phyloP scores from a whole-genome alignment of 2,888 invertebrate species.

The Xylocampa areola region DNA sequence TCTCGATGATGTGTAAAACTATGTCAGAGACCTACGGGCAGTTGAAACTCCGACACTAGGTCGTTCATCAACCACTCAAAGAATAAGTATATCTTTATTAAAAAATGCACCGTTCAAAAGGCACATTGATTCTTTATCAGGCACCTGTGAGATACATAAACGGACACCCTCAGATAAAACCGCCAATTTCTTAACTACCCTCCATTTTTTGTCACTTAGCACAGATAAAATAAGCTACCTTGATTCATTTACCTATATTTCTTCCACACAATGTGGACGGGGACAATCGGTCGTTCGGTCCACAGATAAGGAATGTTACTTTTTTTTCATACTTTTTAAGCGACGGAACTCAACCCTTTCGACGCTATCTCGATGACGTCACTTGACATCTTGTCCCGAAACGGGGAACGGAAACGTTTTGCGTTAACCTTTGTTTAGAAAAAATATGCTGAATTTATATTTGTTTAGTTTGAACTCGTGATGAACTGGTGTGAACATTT shows the following conservation, averaged over 20 bases:
- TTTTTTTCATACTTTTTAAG: slow-evolving; percentile 70
- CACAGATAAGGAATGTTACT: slow-evolving; percentile 76
- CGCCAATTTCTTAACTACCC: slow-evolving; percentile 29
- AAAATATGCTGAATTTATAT: slow-evolving; percentile 43
- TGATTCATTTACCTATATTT: slow-evolving; percentile 52
- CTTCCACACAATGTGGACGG: slow-evolving; percentile 48
- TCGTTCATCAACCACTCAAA: too few relatives aligned
- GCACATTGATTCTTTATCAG: slow-evolving; percentile 27
- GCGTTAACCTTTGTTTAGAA: slow-evolving; percentile 64
- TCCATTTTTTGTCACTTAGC: slow-evolving; percentile 40
- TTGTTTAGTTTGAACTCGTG: slow-evolving; percentile 37
- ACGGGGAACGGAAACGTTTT: slow-evolving; percentile 71
- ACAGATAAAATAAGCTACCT: slow-evolving; percentile 39
- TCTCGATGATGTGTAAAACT: too few relatives aligned
- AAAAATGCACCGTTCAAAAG: slow-evolving; percentile 18
- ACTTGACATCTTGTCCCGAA: slow-evolving; percentile 77
- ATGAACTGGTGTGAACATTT: slow-evolving; percentile 24
- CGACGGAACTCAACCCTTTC: slow-evolving; percentile 84
- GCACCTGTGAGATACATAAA: slow-evolving; percentile 35
- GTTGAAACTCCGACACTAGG: too few relatives aligned
- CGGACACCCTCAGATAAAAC: slow-evolving; percentile 21
- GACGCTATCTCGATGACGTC: slow-evolving; percentile 84
- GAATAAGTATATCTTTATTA: slow-evolving; percentile 10
- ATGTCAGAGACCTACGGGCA: too few relatives aligned
- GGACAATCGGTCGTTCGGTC: slow-evolving; percentile 55